These are phyloP conservation scores for Syrrhaptes paradoxus DNA, from an alignment of 2,113 vertebrate genomes.

Conservation along the genomic window DNA sequence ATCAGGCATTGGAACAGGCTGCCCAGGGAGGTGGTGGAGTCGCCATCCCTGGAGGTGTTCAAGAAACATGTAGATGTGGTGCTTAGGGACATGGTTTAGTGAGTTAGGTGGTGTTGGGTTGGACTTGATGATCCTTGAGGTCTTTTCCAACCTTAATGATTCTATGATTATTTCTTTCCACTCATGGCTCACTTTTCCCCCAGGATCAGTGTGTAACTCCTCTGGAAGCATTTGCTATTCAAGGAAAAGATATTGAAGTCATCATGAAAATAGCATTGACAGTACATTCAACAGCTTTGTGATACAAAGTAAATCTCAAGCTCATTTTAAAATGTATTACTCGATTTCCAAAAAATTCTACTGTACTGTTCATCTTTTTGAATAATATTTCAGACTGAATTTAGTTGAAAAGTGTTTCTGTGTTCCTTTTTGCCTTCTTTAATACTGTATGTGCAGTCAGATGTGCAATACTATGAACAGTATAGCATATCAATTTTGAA, in stretches of 20 bases:
- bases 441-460: background rate
- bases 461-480: background rate
- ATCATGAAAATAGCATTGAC: background rate
- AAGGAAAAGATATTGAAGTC: slow-evolving; percentile 29
- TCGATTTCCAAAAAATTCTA: background rate
- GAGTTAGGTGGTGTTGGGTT: no score
- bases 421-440: background rate
- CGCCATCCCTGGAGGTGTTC: no score
- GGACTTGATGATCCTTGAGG: no score
- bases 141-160: no score
- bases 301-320: slow-evolving; percentile 24
- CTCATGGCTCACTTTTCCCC: background rate
- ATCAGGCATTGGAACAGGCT: no score
- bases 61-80: no score
- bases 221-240: slow-evolving; percentile 36
- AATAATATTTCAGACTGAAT: background rate
- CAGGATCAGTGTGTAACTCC: slow-evolving; percentile 3
- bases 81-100: no score
- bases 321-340: slow-evolving; percentile 48
- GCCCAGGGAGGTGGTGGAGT: no score
- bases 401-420: background rate
- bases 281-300: slow-evolving; percentile 33
- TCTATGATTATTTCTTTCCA: background rate
- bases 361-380: background rate
- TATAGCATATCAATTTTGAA: background rate